Evolutionary conservation across 2,113 vertebrate genomes (phyloP), one percentile per base, ranked within the genome.

Genomic region (Petrocephalus zakoni): DNA sequence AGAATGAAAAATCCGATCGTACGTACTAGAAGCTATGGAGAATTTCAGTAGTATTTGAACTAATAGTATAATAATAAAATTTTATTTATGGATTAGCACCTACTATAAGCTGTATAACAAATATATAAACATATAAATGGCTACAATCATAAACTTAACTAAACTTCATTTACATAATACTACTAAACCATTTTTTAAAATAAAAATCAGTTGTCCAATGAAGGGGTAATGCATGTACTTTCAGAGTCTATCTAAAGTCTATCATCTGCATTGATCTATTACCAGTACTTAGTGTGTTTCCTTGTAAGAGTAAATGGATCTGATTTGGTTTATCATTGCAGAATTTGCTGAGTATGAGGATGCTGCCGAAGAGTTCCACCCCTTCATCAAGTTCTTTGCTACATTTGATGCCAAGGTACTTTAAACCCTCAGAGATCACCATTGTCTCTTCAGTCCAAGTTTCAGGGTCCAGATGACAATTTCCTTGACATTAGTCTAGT

Each of bases 281-380:
- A 22, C 19, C 37, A n/a, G 81, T 83, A 42, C 49, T 46, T 49
- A 83, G 81, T n/a, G 49, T 47, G 21, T 22, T 83, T 47, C 8
- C 21, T 22, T n/a, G 15, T 7, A n/a, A 49, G 46, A 83, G 81
- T 47, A n/a, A 47, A 49, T 42, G 46, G 22, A 47, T 83, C 37
- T 56, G 58, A 52, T 5, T 5, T 0, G 83, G 22, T 87, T 87
- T 87, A 5, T 85, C 42, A 61, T 95, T 64, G 7, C 93, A 98
- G 97, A 97, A 91, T 98, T 94, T 93, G 96, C 96, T 22, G 97
- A 97, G 90, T 99, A 90, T 0, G 95, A 96, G n/a, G 97, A 97
- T 0, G 97, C 98, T 0, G 97, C 98, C 0, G 97, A 97, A 88
- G 97, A 97, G 89, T 98, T 98, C 87, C 98, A 98, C 61, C 98